phyloP scores from a whole-genome alignment of 2,797 vertebrate species.

The Anabacerthia variegaticeps region DNA sequence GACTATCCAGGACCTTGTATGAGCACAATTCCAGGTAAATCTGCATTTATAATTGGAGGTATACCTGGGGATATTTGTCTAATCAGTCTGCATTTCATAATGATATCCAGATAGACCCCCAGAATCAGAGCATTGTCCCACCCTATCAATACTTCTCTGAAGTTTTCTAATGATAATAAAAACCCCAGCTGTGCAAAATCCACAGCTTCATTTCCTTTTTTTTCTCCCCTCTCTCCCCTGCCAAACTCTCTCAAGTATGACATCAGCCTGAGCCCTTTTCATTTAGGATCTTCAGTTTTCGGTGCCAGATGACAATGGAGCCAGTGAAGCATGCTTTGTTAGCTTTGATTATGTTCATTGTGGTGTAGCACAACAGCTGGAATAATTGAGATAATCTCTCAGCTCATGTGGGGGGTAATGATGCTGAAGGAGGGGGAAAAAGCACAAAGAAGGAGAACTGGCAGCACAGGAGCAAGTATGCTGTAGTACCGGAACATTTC shows the following conservation, averaged over 20 bases:
- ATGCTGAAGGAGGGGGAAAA: neutral
- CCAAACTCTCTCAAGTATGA: neutral
- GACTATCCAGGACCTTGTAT: neutral
- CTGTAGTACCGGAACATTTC: accelerated
- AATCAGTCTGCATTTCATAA: neutral
- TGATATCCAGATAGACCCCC: neutral
- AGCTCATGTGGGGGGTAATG: neutral
- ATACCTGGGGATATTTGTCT: neutral
- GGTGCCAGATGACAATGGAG: neutral
- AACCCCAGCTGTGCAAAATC: neutral
- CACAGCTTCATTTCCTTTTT: neutral
- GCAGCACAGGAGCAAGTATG: neutral
- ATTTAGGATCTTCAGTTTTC: neutral
- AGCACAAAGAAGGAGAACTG: neutral
- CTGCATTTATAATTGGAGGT: neutral
- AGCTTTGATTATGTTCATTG: neutral
- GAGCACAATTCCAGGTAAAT: neutral
- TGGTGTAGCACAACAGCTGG: constrained; percentile 18
- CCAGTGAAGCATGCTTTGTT: neutral
- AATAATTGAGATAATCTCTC: neutral
- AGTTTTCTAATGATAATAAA: neutral
- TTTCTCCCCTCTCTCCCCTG: neutral
- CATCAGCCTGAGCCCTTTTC: neutral
- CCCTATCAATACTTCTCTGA: neutral
- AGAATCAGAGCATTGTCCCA: neutral